Base-by-base conservation (phyloP, 1,140 invertebrate species). In the Hycleus cichorii region DNA sequence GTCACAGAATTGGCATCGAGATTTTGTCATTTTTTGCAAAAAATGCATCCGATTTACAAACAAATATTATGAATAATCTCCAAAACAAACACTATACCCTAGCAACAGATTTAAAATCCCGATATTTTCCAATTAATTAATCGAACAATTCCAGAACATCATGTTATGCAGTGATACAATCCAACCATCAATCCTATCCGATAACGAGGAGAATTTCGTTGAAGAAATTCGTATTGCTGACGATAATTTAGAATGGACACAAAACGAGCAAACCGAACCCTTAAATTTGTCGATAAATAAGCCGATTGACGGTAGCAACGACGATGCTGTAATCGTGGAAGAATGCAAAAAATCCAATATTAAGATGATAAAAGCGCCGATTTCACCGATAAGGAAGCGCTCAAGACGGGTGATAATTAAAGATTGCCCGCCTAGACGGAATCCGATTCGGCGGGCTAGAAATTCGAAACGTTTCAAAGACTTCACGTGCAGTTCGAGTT, bases 311-410 rank as follows among this genome's bases (percentile, higher is more conserved):
- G 43, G 48, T 9, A 25, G n/a, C 43, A 60, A 63, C 45, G 65
- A 66, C 4, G 63, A 63, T 49, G 66, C 66, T 42, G 67, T 67
- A 8, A 58, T 66, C 40, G 67, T 69, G 55, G 62, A 18, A 1
- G 18, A 18, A 18, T 69, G 32, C 63, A 59, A 40, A 18, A 18
- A 18, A 18, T 18, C 18, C 59, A 66, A 47, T 68, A 63, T 51
- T 59, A 64, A 57, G 27, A 32, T 5, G 32, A 32, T 32, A 32
- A 32, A 32, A 32, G 4, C 2, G 7, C 32, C 32, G 7, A 32
- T 32, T 32, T 18, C 18, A 39, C 27, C 7, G 27, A 50, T 12
- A 51, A 50, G 38, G 25, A 53, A 49, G 43, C 9, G 26, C 7
- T 9, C 11, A 53, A 45, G 40, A 52, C 18, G 57, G 40, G 42